Base-by-base conservation (phyloP, 2,113 vertebrate species). In the Melierax canorus region DNA sequence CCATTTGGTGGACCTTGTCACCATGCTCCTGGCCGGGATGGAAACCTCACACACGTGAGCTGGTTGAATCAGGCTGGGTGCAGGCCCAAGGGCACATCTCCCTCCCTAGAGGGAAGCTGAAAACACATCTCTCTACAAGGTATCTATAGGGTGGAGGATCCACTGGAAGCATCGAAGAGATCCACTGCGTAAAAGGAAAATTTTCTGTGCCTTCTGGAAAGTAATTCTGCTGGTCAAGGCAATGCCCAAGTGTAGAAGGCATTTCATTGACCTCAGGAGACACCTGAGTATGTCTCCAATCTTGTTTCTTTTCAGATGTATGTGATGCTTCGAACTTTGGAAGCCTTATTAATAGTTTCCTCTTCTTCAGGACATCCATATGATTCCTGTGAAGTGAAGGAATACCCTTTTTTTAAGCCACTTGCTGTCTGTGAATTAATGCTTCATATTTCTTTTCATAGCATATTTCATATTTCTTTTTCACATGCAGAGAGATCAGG, bases 201-300 rank as follows among this genome's bases (percentile, higher is more conserved):
- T 39, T n/a, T 68, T 69, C 30, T 58, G 0, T 94, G 36, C 1
- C 2, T 93, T 79, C 48, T 9, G 9, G 36, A 77, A 50, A 55
- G 27, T 36, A 88, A 8, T 86, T 87, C 39, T 89, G 17, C 45
- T 92, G 60, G 23, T 77, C 17, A 64, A 56, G 56, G 27, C 12
- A 17, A 48, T 71, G 36, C 19, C 48, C 29, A 76, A 53, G 22
- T 10, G 21, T 74, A 81, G 80, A 67, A 87, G 23, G 34, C 55
- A 38, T 50, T 91, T 87, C 12, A 53, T 0, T 62, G 63, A 84
- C 41, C 26, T 38, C 38, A 86, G 63, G 32, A 94, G 22, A 64
- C 15, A n/a, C 0, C 1, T 12, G 45, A 48, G 13, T 32, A 0
- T 53, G 38, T 74, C 45, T 69, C 32, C 55, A 88, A 0, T 15